These are phyloP conservation scores for Neoniphon sammara DNA, from an alignment of 2,797 vertebrate genomes.

Conservation along the genomic window DNA sequence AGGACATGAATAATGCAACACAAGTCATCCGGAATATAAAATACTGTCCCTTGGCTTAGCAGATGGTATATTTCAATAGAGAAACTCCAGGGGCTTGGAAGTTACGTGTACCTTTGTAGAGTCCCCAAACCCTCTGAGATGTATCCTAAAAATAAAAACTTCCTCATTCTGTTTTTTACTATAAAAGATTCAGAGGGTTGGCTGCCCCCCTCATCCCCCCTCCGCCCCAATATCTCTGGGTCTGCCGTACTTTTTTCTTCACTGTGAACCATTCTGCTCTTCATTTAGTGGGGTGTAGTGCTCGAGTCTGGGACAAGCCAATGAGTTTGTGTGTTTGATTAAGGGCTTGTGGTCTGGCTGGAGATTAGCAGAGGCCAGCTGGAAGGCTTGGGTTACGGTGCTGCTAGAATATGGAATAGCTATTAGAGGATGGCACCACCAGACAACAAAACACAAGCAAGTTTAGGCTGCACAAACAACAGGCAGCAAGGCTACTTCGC, in stretches of 20 bases:
- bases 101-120: constrained; percentile 34
- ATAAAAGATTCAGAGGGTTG: constrained; percentile 29
- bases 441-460: constrained; percentile 49
- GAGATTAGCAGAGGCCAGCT: constrained; percentile 51
- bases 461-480: constrained; percentile 42
- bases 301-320: constrained; percentile 27
- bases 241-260: constrained; percentile 14
- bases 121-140: constrained; percentile 25
- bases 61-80: constrained; percentile 44
- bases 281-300: constrained; percentile 21
- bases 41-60: constrained; percentile 33
- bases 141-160: constrained; percentile 9
- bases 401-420: constrained; percentile 51
- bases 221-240: background rate
- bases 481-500: constrained; percentile 29
- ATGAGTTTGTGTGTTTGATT: constrained; percentile 48
- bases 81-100: constrained; percentile 18
- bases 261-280: constrained; percentile 8
- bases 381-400: constrained; percentile 48
- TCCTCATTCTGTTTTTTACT: constrained; percentile 6
- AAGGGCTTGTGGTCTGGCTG: constrained; percentile 39
- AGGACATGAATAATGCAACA: constrained; percentile 58
- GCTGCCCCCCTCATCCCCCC: background rate
- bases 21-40: constrained; percentile 45
- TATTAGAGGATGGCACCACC: constrained; percentile 34